Base-by-base conservation (phyloP, 2,797 vertebrate genomes). In the Hozukius guyotensis region DNA sequence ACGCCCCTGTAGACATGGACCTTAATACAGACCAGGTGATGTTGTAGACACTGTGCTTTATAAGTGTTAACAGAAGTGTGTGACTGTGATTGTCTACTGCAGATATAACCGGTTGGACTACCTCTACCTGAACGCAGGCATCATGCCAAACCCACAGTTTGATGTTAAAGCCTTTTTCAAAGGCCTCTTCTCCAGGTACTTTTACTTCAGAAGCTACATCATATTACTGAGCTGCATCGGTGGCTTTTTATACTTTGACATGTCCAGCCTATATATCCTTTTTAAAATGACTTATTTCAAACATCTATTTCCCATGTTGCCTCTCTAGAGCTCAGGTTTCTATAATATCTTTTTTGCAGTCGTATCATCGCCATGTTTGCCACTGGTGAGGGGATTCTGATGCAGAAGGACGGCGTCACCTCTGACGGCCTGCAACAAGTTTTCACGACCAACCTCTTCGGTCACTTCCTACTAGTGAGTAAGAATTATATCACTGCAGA, bases 401-500 rank as follows among this genome's bases (percentile, higher is more conserved):
- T 95, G 0, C 98, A 99, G 91, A 91, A 92, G 0, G 97, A 99
- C 80, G 64, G 76, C 5, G 62, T 97, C 75, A 99, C 95, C 1
- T 77, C 95, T 14, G 97, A 97, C 1, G 97, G 97, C 3, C 88
- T 99, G 63, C 98, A 97, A 79, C 95, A 98, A 71, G 96, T 97
- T 83, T 99, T 99, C 71, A 94, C 94, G 20, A 99, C 98, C 86
- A 99, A 99, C 85, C 94, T 99, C 80, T 99, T 99, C 2, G 98
- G 98, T 46, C 98, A 99, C 88, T 99, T 98, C 38, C 89, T 99
- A 13, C 91, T 99, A 89, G 98, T 99, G 93, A 88, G 93, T 89
- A 34, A 34, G 32, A 34, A 34, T 10, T 34, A 34, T 34, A 34
- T 34, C 32, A 34, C 32, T 34, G 9, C 32, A 34, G 9, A 34